Percentiles rank a stretch among this genome's conserved stretches.
Evolutionary conservation across 2,797 vertebrate species (phyloP).

Genomic region (Phyllotis vaccarum): DNA sequence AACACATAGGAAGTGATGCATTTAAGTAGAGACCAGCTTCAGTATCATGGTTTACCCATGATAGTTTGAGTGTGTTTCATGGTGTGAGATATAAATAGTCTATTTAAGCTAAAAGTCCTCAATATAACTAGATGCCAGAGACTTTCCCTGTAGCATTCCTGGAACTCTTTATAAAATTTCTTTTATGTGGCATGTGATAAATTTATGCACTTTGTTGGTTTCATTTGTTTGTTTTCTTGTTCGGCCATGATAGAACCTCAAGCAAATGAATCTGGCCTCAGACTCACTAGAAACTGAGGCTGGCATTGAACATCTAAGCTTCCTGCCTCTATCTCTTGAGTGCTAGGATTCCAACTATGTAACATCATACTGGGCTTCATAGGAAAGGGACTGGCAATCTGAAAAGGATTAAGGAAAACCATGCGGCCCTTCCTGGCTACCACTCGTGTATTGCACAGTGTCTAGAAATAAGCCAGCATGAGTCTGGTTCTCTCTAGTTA

Average conservation of each 20-base stretch:
- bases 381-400: neutral
- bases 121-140: neutral
- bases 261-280: neutral
- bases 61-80: neutral
- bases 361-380: neutral
- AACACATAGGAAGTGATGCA: neutral
- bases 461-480: neutral
- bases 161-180: neutral
- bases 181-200: neutral
- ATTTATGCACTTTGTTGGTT: neutral
- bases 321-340: neutral
- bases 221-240: neutral
- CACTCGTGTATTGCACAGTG: neutral
- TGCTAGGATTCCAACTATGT: neutral
- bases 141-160: neutral
- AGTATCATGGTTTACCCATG: neutral
- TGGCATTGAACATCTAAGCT: neutral
- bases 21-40: neutral
- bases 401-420: neutral
- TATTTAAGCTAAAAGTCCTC: constrained; percentile 5
- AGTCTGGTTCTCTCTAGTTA: neutral
- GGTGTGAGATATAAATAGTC: neutral
- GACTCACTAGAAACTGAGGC: neutral
- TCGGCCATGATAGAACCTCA: neutral
- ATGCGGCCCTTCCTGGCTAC: neutral